A percentile compares a stretch with the other conserved stretches of the same genome.
Evolutionary conservation across 2,797 vertebrate genomes (phyloP).

Genomic region (Crypturellus tataupa): DNA sequence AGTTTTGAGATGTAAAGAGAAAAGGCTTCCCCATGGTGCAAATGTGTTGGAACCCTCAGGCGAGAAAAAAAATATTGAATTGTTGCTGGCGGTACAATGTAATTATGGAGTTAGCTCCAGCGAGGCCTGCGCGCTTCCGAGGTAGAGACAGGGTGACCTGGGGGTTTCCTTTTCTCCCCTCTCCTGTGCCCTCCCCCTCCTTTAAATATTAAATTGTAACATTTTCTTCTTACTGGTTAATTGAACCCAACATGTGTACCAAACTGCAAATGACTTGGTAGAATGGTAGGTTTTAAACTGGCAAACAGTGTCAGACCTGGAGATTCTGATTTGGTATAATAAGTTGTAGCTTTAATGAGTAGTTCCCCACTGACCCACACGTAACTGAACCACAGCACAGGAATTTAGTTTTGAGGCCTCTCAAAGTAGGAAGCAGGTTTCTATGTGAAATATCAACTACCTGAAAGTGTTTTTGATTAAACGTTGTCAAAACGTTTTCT

Average conservation of each 20-base stretch:
- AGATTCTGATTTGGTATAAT: background rate
- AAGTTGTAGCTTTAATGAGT: accelerated
- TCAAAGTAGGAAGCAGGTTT: background rate
- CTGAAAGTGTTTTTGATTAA: background rate
- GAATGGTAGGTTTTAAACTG: background rate
- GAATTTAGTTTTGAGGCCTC: background rate
- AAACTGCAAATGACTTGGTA: background rate
- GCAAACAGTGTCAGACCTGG: background rate
- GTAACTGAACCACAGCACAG: background rate
- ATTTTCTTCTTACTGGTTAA: constrained; percentile 4
- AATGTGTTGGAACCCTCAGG: constrained; percentile 88
- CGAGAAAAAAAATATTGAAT: constrained; percentile 85
- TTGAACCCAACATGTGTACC: background rate
- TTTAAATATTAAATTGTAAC: constrained; percentile 48
- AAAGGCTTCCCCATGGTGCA: constrained; percentile 88
- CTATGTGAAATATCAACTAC: background rate
- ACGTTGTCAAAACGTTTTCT: background rate
- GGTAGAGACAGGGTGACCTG: constrained; percentile 70
- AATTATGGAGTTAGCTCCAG: constrained; percentile 82
- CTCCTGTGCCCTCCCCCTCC: background rate
- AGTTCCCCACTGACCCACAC: accelerated
- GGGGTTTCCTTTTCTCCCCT: background rate
- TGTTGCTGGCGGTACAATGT: constrained; percentile 84
- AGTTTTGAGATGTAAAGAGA: constrained; percentile 86
- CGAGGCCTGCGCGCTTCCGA: constrained; percentile 75